Conservation (phyloP, 92 coral and sea anemone species). For the Zoanthus gigantus region DNA sequence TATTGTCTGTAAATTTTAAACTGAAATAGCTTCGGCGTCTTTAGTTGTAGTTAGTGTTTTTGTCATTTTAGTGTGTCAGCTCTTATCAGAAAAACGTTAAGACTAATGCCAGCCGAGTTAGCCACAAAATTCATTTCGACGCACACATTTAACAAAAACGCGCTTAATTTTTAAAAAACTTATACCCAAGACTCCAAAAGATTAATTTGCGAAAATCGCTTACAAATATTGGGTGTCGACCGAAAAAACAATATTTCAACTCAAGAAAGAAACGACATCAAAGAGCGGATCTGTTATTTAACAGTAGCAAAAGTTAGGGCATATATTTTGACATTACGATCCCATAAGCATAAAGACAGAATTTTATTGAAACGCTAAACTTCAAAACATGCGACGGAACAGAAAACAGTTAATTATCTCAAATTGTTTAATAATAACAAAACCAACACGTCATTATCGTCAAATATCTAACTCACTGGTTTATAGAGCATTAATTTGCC, state of each 20-base stretch:
- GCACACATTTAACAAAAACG: conserved; percentile 14
- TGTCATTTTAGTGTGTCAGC: conserved; percentile 30
- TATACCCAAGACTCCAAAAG: conserved; percentile 10
- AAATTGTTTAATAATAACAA: conserved; percentile 79
- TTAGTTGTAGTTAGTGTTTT: conserved; percentile 39
- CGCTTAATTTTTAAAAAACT: conserved; percentile 47
- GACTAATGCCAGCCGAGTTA: conserved; percentile 9
- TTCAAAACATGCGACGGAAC: conserved; percentile 50
- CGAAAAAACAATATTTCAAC: background rate
- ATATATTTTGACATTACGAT: conserved; percentile 27
- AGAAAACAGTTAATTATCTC: conserved; percentile 65
- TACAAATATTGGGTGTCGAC: conserved; percentile 9
- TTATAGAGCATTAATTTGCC: conserved; percentile 57
- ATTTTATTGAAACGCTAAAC: conserved; percentile 46
- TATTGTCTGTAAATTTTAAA: background rate
- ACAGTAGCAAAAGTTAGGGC: conserved; percentile 14
- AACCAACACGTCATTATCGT: conserved; percentile 76
- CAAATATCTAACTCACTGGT: conserved; percentile 66
- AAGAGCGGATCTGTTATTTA: background rate
- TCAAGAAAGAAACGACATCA: background rate
- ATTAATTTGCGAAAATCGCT: conserved; percentile 33
- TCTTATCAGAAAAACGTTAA: conserved; percentile 31
- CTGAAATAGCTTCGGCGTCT: conserved; percentile 18
- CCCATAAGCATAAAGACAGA: conserved; percentile 39
- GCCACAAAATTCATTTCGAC: conserved; percentile 39